A percentile compares a stretch with the other conserved stretches of the same genome.
phyloP scores from a whole-genome alignment of 2,113 vertebrate species.

The Megaptera novaeangliae region DNA sequence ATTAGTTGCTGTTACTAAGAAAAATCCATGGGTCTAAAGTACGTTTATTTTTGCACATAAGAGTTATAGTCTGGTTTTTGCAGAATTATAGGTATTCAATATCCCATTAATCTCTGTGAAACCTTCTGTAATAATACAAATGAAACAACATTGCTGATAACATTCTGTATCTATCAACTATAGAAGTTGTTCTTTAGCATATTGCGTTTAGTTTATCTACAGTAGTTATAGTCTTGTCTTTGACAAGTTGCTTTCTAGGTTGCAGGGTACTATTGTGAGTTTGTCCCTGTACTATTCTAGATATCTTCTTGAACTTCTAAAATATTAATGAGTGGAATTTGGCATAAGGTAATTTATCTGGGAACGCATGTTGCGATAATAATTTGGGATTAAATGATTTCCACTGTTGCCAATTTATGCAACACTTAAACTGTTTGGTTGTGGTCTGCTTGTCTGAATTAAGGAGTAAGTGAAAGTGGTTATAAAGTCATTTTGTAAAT shows the following conservation, averaged over 20 bases:
- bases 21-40: slow-evolving; percentile 44
- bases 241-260: not conserved
- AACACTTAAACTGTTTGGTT: not conserved
- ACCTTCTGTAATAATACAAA: not conserved
- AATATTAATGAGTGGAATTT: slow-evolving; percentile 50
- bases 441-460: not conserved
- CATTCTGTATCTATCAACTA: not conserved
- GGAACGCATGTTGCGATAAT: not conserved
- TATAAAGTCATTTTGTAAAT: not conserved
- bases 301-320: slow-evolving; percentile 40
- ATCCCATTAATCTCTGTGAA: not conserved
- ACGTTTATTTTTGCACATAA: slow-evolving; percentile 25
- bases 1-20: slow-evolving; percentile 47
- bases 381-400: slow-evolving; percentile 22
- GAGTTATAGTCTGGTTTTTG: slow-evolving; percentile 26
- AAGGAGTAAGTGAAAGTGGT: not conserved
- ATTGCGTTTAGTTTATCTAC: slow-evolving; percentile 35
- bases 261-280: not conserved
- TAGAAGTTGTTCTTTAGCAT: not conserved
- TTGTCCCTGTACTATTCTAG: slow-evolving; percentile 6
- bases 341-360: slow-evolving; percentile 19
- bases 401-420: not conserved
- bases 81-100: slow-evolving; percentile 53
- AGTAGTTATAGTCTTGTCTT: slow-evolving; percentile 22
- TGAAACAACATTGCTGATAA: slow-evolving; percentile 12